Evolutionary conservation across 2,797 vertebrate genomes (phyloP).

Genomic region (Holocentrus rufus): DNA sequence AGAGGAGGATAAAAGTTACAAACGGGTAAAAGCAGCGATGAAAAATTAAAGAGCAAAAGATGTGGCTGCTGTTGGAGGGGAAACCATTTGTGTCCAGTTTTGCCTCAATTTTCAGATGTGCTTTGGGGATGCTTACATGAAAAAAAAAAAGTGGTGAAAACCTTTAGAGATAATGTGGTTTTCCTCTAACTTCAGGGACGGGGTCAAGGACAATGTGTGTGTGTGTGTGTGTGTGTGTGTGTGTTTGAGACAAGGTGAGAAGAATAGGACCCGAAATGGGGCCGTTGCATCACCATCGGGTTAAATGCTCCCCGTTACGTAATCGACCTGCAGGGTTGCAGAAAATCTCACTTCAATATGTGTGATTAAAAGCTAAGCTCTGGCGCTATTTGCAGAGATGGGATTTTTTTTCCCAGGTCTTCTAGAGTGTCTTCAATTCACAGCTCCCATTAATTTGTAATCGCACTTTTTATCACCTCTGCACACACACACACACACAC

Average conservation of each 20-base stretch:
- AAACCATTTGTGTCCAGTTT: background rate
- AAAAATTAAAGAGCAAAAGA: background rate
- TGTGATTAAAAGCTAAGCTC: constrained; percentile 55
- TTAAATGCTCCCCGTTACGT: constrained; percentile 43
- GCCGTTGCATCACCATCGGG: constrained; percentile 25
- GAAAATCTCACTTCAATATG: constrained; percentile 40
- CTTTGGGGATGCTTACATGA: no score
- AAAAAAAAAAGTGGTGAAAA: no score
- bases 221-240: no score
- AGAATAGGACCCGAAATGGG: background rate
- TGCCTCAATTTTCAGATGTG: no score
- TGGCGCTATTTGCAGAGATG: background rate
- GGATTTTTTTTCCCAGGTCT: background rate
- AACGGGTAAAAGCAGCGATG: background rate
- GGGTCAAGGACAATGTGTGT: background rate
- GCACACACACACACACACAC: background rate
- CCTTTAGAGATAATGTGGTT: no score
- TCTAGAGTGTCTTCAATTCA: background rate
- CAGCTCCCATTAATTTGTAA: constrained; percentile 9
- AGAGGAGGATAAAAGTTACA: constrained; percentile 18
- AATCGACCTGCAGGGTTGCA: constrained; percentile 24
- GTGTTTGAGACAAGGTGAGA: background rate
- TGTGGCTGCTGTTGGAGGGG: background rate
- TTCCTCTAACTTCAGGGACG: background rate
- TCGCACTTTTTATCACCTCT: constrained; percentile 10